Evolutionary conservation across 2,113 vertebrate genomes (phyloP).

Genomic region (Phoxinus phoxinus): DNA sequence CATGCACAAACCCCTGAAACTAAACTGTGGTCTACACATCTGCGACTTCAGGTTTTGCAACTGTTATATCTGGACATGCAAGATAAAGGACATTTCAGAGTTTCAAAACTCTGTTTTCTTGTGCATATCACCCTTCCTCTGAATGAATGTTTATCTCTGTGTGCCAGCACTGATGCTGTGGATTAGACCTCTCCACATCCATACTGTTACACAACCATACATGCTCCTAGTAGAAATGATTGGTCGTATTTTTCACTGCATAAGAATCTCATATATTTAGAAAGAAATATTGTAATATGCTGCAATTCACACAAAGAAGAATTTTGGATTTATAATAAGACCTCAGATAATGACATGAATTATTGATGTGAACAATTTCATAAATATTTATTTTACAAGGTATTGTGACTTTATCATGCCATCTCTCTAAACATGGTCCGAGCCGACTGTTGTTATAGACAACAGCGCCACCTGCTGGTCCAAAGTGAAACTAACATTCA

Average conservation of each 20-base stretch:
- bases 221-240: background rate
- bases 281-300: background rate
- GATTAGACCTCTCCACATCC: conserved; percentile 17
- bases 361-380: too few relatives aligned
- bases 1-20: background rate
- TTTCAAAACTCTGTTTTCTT: conserved; percentile 6
- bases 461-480: conserved; percentile 64
- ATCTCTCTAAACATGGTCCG: background rate
- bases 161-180: conserved; percentile 9
- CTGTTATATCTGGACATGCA: background rate
- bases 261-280: background rate
- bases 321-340: background rate
- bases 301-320: background rate
- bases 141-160: conserved; percentile 12
- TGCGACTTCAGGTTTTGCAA: background rate
- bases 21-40: conserved; percentile 10
- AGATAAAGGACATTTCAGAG: background rate
- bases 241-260: too few relatives aligned
- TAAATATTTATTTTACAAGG: too few relatives aligned
- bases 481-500: background rate
- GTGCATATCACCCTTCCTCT: background rate
- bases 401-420: conserved; percentile 1
- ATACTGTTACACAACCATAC: conserved; percentile 19
- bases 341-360: background rate
- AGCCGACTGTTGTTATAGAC: background rate